Percentiles rank a stretch among this genome's conserved stretches.
These are phyloP conservation scores for Pseudomyrmex dendroicus DNA, from an alignment of 1,140 invertebrate genomes.

Conservation along the genomic window DNA sequence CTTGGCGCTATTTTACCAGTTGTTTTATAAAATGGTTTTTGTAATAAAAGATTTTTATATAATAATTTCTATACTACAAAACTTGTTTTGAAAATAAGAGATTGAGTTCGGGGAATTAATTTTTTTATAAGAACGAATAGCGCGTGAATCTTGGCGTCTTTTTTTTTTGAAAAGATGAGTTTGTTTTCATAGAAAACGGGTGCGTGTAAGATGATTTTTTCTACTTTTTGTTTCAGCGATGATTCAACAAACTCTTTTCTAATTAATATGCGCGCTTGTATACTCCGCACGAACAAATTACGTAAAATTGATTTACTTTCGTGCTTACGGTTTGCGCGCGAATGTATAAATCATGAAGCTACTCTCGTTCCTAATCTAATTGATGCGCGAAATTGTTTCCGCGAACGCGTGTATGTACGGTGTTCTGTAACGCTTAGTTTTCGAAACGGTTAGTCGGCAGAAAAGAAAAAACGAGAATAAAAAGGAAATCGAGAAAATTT, in stretches of 20 bases:
- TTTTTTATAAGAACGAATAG: too few relatives aligned
- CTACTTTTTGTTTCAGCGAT: not conserved
- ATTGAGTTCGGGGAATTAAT: too few relatives aligned
- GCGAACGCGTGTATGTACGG: constrained; percentile 21
- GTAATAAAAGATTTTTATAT: too few relatives aligned
- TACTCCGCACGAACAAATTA: constrained; percentile 43
- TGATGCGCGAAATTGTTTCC: constrained; percentile 24
- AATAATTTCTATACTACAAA: too few relatives aligned
- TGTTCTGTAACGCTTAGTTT: not conserved
- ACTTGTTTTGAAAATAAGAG: too few relatives aligned
- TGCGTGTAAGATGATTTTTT: not conserved
- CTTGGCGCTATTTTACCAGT: too few relatives aligned
- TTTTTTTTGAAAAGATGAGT: not conserved
- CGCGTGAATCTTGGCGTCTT: too few relatives aligned
- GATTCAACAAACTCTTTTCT: constrained; percentile 16
- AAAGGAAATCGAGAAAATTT: too few relatives aligned
- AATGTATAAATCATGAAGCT: constrained; percentile 46
- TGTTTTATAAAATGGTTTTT: too few relatives aligned
- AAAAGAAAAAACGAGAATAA: too few relatives aligned
- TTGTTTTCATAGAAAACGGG: not conserved
- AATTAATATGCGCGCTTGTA: not conserved
- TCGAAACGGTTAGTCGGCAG: too few relatives aligned
- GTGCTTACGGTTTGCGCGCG: constrained; percentile 33
- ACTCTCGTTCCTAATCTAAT: constrained; percentile 5
- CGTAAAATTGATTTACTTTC: constrained; percentile 59